Evolutionary conservation across 2,888 invertebrate species (phyloP).

Genomic region (Cactoblastis cactorum): DNA sequence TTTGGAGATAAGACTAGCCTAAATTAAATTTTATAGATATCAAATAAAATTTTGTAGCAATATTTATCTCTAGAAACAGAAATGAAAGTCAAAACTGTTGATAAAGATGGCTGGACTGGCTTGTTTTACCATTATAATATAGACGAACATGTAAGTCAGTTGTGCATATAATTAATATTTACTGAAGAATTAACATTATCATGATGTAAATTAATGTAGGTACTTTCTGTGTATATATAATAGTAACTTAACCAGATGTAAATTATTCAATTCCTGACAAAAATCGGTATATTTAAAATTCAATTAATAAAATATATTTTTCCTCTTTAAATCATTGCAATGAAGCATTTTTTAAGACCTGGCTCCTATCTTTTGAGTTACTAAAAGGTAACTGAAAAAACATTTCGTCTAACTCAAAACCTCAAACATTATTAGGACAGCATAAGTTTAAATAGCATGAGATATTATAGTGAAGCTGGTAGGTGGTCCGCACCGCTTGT

Average conservation of each 20-base stretch:
- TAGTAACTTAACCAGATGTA: too few relatives aligned
- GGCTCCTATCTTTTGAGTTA: not conserved
- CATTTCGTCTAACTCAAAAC: not conserved
- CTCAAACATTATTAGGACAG: not conserved
- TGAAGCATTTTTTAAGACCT: not conserved
- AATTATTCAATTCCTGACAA: not conserved
- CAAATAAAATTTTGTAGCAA: too few relatives aligned
- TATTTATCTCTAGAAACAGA: too few relatives aligned
- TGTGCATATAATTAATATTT: not conserved
- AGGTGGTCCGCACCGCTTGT: conserved; percentile 11
- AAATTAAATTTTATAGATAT: too few relatives aligned
- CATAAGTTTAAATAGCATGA: not conserved
- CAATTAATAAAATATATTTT: not conserved
- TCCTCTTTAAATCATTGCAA: too few relatives aligned
- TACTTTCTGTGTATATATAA: too few relatives aligned
- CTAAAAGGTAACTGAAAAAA: not conserved
- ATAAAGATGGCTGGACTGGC: too few relatives aligned
- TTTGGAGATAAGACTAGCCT: too few relatives aligned
- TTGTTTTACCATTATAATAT: too few relatives aligned
- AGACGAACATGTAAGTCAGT: too few relatives aligned
- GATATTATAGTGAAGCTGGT: conserved; percentile 4
- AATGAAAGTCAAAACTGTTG: too few relatives aligned
- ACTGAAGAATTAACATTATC: not conserved
- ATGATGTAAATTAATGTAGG: not conserved
- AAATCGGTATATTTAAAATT: not conserved